These are phyloP conservation scores for Mythimna pallens DNA, from an alignment of 2,888 invertebrate genomes.

Conservation along the genomic window DNA sequence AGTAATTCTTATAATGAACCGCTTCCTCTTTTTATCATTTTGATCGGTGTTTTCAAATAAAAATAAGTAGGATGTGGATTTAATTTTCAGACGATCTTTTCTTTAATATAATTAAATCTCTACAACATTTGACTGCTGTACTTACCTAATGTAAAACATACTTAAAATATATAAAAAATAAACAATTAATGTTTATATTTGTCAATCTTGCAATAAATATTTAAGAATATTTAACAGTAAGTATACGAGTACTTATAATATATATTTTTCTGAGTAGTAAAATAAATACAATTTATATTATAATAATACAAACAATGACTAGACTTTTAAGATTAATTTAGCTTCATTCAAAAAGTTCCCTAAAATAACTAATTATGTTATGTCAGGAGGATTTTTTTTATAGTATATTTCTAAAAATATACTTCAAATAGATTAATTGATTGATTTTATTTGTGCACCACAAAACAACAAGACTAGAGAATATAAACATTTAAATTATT, in stretches of 20 bases:
- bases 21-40: too few relatives aligned
- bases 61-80: background rate
- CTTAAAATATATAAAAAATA: background rate
- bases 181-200: background rate
- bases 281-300: background rate
- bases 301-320: slow-evolving; percentile 11
- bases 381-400: slow-evolving; percentile 46
- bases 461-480: slow-evolving; percentile 59
- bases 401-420: slow-evolving; percentile 53
- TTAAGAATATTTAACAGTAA: background rate
- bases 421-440: slow-evolving; percentile 36
- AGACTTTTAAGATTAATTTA: background rate
- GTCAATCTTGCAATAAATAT: slow-evolving; percentile 20
- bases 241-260: slow-evolving; percentile 1
- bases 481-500: slow-evolving; percentile 44
- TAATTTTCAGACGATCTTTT: background rate
- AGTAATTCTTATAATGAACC: background rate
- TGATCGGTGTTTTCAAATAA: background rate
- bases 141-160: background rate
- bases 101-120: background rate
- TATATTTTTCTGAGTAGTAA: slow-evolving; percentile 8
- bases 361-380: slow-evolving; percentile 12
- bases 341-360: slow-evolving; percentile 1
- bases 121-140: background rate
- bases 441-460: slow-evolving; percentile 64